These are phyloP conservation scores for Rhinophrynus dorsalis DNA, from an alignment of 2,797 vertebrate species.

Conservation along the genomic window DNA sequence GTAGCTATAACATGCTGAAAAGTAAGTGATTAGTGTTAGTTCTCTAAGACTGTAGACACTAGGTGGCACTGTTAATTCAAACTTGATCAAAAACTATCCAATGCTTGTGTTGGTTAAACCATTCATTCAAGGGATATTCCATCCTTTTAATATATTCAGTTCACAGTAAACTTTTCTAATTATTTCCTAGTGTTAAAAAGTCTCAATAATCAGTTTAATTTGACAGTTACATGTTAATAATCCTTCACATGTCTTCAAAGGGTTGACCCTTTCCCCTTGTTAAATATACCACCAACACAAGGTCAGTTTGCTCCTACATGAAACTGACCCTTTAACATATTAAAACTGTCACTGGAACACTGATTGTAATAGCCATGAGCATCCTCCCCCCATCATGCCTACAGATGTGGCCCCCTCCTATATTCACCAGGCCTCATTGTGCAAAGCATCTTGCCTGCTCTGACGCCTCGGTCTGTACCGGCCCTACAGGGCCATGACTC, in stretches of 20 bases:
- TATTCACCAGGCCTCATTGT: conserved; percentile 18
- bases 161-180: neutral
- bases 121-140: no score
- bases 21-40: no score
- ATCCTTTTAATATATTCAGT: no score
- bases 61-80: conserved; percentile 3
- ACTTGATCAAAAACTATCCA: no score
- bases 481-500: conserved; percentile 41
- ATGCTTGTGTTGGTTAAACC: no score
- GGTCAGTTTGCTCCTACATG: neutral
- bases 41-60: neutral
- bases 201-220: neutral
- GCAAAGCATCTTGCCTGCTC: neutral
- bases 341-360: neutral
- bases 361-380: neutral
- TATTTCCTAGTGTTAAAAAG: neutral
- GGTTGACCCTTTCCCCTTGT: neutral
- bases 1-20: no score
- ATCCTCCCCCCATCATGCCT: neutral
- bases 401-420: conserved; percentile 2
- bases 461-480: conserved; percentile 22
- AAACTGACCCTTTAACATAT: neutral
- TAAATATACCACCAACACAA: neutral
- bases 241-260: neutral
- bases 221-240: neutral